Evolutionary conservation across 2,797 vertebrate genomes (phyloP).

Genomic region (Galagoides demidoff): DNA sequence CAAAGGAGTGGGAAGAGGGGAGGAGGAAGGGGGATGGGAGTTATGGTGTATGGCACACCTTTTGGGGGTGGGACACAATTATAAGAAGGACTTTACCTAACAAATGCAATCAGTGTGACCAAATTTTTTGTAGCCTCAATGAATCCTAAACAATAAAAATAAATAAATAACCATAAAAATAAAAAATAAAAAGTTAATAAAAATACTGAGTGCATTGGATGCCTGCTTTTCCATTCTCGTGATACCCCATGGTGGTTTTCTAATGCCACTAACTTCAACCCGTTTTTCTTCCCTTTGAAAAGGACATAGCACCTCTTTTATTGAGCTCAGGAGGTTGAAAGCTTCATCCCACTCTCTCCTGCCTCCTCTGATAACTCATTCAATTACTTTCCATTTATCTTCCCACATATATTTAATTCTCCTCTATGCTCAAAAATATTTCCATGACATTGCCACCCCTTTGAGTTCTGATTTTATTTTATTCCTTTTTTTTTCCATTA

Average conservation of each 20-base stretch:
- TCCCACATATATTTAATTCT: background rate
- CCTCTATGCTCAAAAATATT: background rate
- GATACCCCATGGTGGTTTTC: background rate
- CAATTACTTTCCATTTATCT: background rate
- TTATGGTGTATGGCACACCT: no score
- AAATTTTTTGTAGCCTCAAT: no score
- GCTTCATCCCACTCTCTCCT: background rate
- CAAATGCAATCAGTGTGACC: no score
- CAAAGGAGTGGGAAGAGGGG: no score
- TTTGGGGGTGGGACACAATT: no score
- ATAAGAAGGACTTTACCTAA: no score
- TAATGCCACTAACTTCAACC: background rate
- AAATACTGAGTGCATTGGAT: no score
- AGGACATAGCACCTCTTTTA: background rate
- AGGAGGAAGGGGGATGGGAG: no score
- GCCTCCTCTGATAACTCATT: background rate
- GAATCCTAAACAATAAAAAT: no score
- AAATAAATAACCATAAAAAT: no score
- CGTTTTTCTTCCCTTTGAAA: background rate
- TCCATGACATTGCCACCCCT: background rate
- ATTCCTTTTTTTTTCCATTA: slow-evolving; percentile 7
- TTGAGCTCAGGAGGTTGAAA: background rate
- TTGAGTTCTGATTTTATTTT: slow-evolving; percentile 28
- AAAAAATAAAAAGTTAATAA: no score
- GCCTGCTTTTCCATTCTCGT: no score